Percentiles rank a stretch among this genome's conserved stretches.
phyloP scores from a whole-genome alignment of 2,113 vertebrate species.

The Barbus barbus region DNA sequence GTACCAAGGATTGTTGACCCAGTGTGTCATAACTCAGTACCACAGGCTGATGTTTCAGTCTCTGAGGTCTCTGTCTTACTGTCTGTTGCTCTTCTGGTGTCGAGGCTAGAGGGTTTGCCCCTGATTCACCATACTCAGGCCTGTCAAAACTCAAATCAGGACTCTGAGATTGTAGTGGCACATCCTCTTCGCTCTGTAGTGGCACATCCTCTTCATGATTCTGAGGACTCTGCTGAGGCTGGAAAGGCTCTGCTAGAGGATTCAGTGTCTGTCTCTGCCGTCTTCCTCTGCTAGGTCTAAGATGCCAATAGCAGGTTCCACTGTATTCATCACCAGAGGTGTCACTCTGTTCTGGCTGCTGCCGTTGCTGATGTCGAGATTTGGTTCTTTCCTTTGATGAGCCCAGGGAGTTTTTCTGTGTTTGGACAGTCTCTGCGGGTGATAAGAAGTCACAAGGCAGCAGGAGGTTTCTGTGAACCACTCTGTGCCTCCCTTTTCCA shows the following conservation, averaged over 20 bases:
- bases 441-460: slow-evolving; percentile 29
- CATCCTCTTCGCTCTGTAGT: slow-evolving; percentile 1
- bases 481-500: neutral
- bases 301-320: slow-evolving; percentile 12
- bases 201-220: neutral
- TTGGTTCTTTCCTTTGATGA: neutral
- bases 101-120: too few relatives aligned
- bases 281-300: neutral
- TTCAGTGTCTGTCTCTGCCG: neutral
- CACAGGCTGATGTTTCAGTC: too few relatives aligned
- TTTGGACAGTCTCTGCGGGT: neutral
- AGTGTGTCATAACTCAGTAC: too few relatives aligned
- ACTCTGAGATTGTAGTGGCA: slow-evolving; percentile 43
- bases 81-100: too few relatives aligned
- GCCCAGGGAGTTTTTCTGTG: neutral
- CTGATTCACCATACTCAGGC: neutral
- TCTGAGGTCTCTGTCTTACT: too few relatives aligned
- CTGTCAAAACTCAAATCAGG: neutral
- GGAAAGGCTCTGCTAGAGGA: neutral
- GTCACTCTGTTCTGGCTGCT: slow-evolving; percentile 3
- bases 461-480: slow-evolving; percentile 26
- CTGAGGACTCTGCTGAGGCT: neutral
- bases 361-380: neutral
- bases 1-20: too few relatives aligned
- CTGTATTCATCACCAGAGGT: neutral